These are phyloP conservation scores for Aurelia sp. DNA, from an alignment of 30 jellyfish, hydroid and myxozoan genomes.

Conservation along the genomic window DNA sequence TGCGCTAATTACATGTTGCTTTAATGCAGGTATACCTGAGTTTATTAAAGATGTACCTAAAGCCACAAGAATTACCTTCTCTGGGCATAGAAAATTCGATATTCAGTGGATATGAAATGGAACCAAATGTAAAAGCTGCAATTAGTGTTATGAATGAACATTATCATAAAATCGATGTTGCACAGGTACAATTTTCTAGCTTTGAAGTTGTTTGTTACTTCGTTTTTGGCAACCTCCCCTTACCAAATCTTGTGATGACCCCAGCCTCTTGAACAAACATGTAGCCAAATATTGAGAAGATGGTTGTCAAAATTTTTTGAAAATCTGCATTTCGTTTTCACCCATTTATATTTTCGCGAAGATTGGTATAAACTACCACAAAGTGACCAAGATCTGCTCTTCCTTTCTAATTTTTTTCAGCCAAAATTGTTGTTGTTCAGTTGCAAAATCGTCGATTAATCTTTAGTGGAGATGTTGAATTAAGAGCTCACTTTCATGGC, in stretches of 20 bases:
- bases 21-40: conserved; percentile 69
- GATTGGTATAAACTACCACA: not conserved
- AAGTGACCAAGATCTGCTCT: not conserved
- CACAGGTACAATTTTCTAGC: conserved; percentile 51
- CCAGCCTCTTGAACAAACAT: not conserved
- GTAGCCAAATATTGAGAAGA: not conserved
- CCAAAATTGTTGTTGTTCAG: too few relatives aligned
- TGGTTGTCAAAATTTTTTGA: not conserved
- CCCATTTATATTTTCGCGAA: not conserved
- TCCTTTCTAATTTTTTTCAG: not conserved
- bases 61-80: conserved; percentile 77
- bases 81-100: conserved; percentile 72
- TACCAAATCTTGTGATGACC: too few relatives aligned
- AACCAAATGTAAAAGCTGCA: conserved; percentile 84
- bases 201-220: not conserved
- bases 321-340: not conserved
- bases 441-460: too few relatives aligned
- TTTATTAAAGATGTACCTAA: conserved; percentile 84
- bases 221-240: not conserved
- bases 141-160: conserved; percentile 69
- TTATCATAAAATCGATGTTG: conserved; percentile 82
- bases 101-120: conserved; percentile 57
- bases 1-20: not conserved
- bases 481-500: too few relatives aligned
- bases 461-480: too few relatives aligned